Evolutionary conservation across 2,797 vertebrate species (phyloP).

Genomic region (Salarias fasciatus): DNA sequence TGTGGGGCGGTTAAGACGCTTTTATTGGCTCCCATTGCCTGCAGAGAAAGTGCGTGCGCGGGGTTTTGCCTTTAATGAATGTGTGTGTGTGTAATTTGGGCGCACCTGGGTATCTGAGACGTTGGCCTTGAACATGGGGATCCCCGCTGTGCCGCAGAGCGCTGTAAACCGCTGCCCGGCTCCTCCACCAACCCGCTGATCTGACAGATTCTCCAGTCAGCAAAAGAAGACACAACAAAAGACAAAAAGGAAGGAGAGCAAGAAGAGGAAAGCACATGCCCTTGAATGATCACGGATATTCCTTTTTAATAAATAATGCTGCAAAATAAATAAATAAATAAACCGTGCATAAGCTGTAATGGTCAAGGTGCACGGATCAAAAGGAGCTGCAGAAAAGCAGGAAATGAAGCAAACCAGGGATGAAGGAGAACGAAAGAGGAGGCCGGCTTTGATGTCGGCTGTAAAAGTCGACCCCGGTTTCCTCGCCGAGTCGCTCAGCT

Average conservation of each 20-base stretch:
- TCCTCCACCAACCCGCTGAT: slow-evolving; percentile 78
- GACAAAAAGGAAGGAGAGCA: slow-evolving; percentile 4
- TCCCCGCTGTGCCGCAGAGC: slow-evolving; percentile 68
- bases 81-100: slow-evolving; percentile 82
- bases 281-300: too few relatives aligned
- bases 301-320: too few relatives aligned
- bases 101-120: slow-evolving; percentile 70
- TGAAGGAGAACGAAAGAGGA: slow-evolving; percentile 38
- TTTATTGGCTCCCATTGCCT: slow-evolving; percentile 72
- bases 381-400: slow-evolving; percentile 31
- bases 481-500: slow-evolving; percentile 21
- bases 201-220: slow-evolving; percentile 57
- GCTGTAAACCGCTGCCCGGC: slow-evolving; percentile 77
- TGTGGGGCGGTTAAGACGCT: slow-evolving; percentile 52
- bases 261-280: background rate
- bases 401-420: slow-evolving; percentile 35
- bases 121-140: slow-evolving; percentile 72
- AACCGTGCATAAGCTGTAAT: background rate
- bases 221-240: slow-evolving; percentile 18
- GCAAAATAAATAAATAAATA: too few relatives aligned
- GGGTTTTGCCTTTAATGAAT: slow-evolving; percentile 76
- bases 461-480: slow-evolving; percentile 55
- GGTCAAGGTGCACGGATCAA: slow-evolving; percentile 12
- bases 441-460: slow-evolving; percentile 69
- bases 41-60: slow-evolving; percentile 74